phyloP scores from a whole-genome alignment of 2,797 vertebrate species.

The Margarornis squamiger region DNA sequence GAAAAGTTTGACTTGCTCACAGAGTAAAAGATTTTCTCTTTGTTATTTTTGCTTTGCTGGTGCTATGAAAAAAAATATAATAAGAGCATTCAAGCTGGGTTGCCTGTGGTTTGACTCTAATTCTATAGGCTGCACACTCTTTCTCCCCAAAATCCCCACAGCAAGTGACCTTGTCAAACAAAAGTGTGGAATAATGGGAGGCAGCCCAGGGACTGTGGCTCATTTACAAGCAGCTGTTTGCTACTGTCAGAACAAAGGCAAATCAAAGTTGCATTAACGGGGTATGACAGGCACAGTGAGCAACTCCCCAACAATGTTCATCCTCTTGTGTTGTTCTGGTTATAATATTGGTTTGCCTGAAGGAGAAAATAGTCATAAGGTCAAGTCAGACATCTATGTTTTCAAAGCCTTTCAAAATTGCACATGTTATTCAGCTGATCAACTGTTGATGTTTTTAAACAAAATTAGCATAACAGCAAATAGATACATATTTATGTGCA shows the following conservation, averaged over 20 bases:
- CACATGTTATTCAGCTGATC: conserved; percentile 12
- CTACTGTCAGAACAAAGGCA: conserved; percentile 86
- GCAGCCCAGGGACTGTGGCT: conserved; percentile 81
- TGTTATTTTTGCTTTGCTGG: conserved; percentile 78
- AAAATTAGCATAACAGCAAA: not conserved
- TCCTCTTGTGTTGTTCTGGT: conserved; percentile 49
- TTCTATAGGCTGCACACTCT: conserved; percentile 82
- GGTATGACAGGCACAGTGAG: conserved; percentile 85
- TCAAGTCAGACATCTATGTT: conserved; percentile 37
- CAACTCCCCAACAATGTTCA: conserved; percentile 74
- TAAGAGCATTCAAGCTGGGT: conserved; percentile 84
- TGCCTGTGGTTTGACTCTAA: conserved; percentile 83
- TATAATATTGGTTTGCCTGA: conserved; percentile 57
- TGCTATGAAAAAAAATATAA: conserved; percentile 68
- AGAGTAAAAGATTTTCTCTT: conserved; percentile 78
- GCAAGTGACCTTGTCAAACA: conserved; percentile 89
- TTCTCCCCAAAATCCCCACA: conserved; percentile 85
- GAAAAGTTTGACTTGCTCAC: conserved; percentile 76
- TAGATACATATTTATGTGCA: not conserved
- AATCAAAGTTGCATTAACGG: conserved; percentile 86
- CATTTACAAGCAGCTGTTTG: conserved; percentile 95
- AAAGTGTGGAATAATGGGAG: conserved; percentile 86
- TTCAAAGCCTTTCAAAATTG: conserved; percentile 38
- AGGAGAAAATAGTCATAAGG: conserved; percentile 42
- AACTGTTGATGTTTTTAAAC: not conserved